These are phyloP conservation scores for Pachymerium ferrugineum DNA, from an alignment of 2,888 invertebrate species.

Conservation along the genomic window DNA sequence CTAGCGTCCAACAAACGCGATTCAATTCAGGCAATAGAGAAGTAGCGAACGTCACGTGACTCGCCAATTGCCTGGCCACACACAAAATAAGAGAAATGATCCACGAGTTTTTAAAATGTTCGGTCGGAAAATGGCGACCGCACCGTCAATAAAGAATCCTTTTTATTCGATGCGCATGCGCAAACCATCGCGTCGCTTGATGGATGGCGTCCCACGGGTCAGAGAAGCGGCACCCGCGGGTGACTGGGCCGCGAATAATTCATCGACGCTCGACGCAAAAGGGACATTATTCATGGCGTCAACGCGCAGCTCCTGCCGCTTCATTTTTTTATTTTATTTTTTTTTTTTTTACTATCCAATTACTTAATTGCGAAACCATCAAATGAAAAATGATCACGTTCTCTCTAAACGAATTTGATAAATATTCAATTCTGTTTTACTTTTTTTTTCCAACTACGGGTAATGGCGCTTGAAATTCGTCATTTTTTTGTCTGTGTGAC, in stretches of 20 bases:
- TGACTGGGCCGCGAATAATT: neutral
- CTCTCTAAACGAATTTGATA: neutral
- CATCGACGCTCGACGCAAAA: neutral
- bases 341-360: neutral
- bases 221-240: neutral
- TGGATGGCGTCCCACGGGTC: slow-evolving; percentile 2
- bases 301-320: no score
- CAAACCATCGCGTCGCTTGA: neutral
- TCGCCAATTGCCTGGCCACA: neutral
- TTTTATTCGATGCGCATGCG: neutral
- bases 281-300: neutral
- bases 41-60: neutral
- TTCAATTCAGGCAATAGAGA: neutral
- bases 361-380: neutral
- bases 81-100: neutral
- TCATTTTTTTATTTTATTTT: neutral
- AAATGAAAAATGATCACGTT: neutral
- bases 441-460: neutral
- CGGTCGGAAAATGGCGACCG: neutral
- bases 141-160: neutral
- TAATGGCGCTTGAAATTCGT: no score
- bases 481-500: no score
- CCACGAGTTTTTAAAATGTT: neutral
- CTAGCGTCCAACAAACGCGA: neutral
- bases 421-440: neutral